Evolutionary conservation across 2,888 invertebrate genomes (phyloP).

Genomic region (Philaethria dido): DNA sequence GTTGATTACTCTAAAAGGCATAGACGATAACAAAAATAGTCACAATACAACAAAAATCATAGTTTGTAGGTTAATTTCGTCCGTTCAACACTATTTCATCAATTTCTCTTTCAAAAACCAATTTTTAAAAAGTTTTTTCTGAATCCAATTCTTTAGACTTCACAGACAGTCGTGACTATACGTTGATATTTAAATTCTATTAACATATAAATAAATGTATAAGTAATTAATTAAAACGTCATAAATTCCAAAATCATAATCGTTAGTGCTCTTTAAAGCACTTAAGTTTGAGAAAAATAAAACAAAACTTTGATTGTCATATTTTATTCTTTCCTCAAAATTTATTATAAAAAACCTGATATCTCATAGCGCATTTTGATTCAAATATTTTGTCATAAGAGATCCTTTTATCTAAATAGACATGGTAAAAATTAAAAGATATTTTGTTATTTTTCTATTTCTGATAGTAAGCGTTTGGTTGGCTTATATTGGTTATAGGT

Average conservation of each 20-base stretch:
- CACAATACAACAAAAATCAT: too few species aligned
- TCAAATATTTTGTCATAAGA: background rate
- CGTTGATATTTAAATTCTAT: background rate
- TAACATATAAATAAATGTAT: slow-evolving; percentile 13
- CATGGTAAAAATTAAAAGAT: too few species aligned
- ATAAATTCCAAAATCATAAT: slow-evolving; percentile 8
- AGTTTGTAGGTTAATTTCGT: too few species aligned
- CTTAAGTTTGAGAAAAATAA: background rate
- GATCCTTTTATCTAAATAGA: background rate
- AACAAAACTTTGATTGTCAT: slow-evolving; percentile 1
- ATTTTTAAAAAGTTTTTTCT: background rate
- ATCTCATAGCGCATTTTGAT: background rate
- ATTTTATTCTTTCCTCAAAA: slow-evolving; percentile 13
- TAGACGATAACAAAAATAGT: too few species aligned
- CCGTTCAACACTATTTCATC: too few species aligned
- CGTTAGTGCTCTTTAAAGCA: slow-evolving; percentile 8
- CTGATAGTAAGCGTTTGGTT: too few species aligned
- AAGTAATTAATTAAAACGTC: slow-evolving; percentile 1
- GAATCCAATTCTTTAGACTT: background rate
- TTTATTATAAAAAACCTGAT: background rate
- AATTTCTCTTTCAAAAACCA: too few species aligned
- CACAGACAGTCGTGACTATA: background rate
- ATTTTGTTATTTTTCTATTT: too few species aligned
- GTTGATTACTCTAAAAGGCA: too few species aligned
- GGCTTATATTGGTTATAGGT: too few species aligned